Evolutionary conservation across 2,113 vertebrate species (phyloP).

Genomic region (Motacilla tschutschensis): DNA sequence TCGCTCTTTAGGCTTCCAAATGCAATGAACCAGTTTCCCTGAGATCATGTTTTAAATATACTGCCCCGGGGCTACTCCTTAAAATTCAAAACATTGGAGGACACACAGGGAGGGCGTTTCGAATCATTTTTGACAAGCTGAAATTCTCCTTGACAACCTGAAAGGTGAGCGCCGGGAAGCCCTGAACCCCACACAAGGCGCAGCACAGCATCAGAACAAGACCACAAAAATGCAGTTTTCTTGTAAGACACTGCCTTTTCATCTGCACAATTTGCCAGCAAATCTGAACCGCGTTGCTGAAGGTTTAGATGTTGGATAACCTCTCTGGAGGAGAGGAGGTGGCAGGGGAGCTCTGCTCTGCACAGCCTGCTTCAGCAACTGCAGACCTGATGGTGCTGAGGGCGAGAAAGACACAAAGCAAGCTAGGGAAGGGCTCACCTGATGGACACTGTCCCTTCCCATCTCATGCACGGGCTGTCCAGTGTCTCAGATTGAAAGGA

Average conservation of each 20-base stretch:
- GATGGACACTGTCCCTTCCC: background rate
- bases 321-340: background rate
- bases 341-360: background rate
- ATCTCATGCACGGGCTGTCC: rapidly evolving
- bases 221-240: constrained; percentile 35
- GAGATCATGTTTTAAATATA: constrained; percentile 63
- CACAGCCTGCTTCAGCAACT: background rate
- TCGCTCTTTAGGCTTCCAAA: constrained; percentile 22
- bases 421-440: background rate
- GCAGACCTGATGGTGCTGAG: background rate
- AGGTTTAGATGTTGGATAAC: background rate
- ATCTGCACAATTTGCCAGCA: background rate
- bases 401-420: background rate
- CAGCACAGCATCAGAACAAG: background rate
- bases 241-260: background rate
- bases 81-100: constrained; percentile 56
- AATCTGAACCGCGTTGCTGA: background rate
- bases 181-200: background rate
- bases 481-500: background rate
- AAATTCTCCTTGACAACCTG: constrained; percentile 45
- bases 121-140: constrained; percentile 33
- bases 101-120: constrained; percentile 27
- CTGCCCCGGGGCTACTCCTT: constrained; percentile 47
- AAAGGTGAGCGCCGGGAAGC: background rate
- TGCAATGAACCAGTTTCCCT: constrained; percentile 33